Conservation (phyloP, 1,140 invertebrate species). For the Pristionchus pacificus region DNA sequence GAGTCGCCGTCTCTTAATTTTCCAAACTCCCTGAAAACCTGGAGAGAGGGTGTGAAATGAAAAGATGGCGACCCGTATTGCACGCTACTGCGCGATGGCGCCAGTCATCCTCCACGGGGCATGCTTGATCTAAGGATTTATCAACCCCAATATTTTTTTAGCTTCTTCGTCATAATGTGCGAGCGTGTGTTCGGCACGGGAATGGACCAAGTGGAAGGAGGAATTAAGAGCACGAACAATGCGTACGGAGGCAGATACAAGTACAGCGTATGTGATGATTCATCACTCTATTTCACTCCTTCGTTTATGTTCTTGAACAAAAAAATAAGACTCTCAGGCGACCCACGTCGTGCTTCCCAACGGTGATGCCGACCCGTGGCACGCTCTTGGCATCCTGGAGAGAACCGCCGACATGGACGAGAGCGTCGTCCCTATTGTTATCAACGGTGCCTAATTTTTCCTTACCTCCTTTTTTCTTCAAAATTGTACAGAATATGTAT, state of each 20-base stretch:
- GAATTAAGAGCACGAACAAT: conserved; percentile 68
- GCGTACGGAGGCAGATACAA: conserved; percentile 72
- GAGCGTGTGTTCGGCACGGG: neutral
- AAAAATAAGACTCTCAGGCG: conserved; percentile 36
- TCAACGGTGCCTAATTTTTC: neutral
- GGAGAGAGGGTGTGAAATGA: no score
- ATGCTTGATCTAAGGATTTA: no score
- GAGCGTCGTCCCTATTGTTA: neutral
- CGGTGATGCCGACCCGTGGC: conserved; percentile 82
- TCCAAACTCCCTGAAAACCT: no score
- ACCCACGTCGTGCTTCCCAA: conserved; percentile 79
- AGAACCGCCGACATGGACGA: neutral
- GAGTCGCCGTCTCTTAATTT: no score
- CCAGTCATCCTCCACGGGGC: no score
- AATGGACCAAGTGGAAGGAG: neutral
- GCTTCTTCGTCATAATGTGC: neutral
- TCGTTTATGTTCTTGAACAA: neutral
- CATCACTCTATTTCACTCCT: no score
- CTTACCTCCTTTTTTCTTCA: neutral
- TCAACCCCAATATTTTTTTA: no score
- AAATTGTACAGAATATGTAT: no score
- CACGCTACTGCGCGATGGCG: no score
- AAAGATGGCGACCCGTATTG: no score
- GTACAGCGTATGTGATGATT: conserved; percentile 54
- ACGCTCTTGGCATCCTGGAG: conserved; percentile 25